phyloP scores from a whole-genome alignment of 2,888 invertebrate genomes.

The Linnaemya vulpina region DNA sequence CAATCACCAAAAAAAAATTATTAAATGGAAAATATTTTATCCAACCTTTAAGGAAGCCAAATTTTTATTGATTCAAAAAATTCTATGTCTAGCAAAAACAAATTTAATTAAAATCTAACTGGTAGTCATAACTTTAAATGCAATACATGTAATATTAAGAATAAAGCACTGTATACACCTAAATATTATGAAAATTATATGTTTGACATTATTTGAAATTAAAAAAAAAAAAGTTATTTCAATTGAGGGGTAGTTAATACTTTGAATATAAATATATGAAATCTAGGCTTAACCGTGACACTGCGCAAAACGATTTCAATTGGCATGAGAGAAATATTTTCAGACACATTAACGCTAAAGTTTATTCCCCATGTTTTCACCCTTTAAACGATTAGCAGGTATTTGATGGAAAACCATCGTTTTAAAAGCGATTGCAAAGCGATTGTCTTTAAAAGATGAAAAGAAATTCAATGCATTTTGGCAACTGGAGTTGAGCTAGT shows the following conservation, averaged over 20 bases:
- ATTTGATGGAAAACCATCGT: no score
- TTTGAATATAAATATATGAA: no score
- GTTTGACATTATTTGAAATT: neutral
- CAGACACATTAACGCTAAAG: no score
- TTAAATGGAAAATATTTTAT: constrained; percentile 25
- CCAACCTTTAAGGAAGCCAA: constrained; percentile 9
- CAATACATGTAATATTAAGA: constrained; percentile 33
- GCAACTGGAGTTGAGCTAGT: no score
- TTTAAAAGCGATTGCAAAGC: no score
- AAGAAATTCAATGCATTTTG: no score
- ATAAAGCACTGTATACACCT: constrained; percentile 49
- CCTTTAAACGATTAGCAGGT: no score
- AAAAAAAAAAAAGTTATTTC: neutral
- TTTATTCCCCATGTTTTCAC: no score
- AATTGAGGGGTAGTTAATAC: neutral
- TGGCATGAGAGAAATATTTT: no score
- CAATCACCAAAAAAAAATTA: constrained; percentile 3
- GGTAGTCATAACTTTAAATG: constrained; percentile 34
- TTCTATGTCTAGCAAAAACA: neutral
- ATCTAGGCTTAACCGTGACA: no score
- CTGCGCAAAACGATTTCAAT: no score
- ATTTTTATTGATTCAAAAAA: neutral
- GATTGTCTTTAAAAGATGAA: no score
- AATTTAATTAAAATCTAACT: neutral
- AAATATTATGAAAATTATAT: neutral